phyloP scores from a whole-genome alignment of 1,140 invertebrate species.

The Neuroterus valhalla region DNA sequence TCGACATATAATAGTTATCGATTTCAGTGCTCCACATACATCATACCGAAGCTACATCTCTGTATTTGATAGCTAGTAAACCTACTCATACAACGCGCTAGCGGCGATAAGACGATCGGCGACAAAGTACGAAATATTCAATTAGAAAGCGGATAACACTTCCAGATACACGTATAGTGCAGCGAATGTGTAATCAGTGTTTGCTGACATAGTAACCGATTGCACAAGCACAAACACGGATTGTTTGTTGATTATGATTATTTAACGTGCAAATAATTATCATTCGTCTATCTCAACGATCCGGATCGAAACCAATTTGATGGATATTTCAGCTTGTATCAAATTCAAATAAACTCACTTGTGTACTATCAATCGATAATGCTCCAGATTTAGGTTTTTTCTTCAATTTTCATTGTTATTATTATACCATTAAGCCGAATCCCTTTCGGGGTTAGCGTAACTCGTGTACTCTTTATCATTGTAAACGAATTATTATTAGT shows the following conservation, averaged over 20 bases:
- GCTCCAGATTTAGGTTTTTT: too few relatives aligned
- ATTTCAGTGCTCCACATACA: conserved; percentile 39
- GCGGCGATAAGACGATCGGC: conserved; percentile 21
- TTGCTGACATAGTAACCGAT: neutral
- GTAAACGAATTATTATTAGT: too few relatives aligned
- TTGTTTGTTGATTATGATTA: conserved; percentile 8
- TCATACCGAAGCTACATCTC: neutral
- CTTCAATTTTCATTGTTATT: too few relatives aligned
- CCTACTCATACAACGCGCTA: neutral
- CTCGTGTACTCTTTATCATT: too few relatives aligned
- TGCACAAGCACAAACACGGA: neutral
- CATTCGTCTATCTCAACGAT: neutral
- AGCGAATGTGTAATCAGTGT: conserved; percentile 6
- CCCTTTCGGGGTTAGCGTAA: too few relatives aligned
- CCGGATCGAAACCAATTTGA: neutral
- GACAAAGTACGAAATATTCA: conserved; percentile 12
- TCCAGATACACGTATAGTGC: neutral
- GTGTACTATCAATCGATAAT: too few relatives aligned
- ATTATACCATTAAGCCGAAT: too few relatives aligned
- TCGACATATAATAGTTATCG: conserved; percentile 51
- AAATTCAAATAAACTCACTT: too few relatives aligned
- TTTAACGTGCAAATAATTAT: conserved; percentile 13
- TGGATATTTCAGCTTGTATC: neutral
- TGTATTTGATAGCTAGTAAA: conserved; percentile 28
- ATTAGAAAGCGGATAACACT: neutral